Evolutionary conservation across 2,113 vertebrate genomes (phyloP).

Genomic region (Chitala chitala): DNA sequence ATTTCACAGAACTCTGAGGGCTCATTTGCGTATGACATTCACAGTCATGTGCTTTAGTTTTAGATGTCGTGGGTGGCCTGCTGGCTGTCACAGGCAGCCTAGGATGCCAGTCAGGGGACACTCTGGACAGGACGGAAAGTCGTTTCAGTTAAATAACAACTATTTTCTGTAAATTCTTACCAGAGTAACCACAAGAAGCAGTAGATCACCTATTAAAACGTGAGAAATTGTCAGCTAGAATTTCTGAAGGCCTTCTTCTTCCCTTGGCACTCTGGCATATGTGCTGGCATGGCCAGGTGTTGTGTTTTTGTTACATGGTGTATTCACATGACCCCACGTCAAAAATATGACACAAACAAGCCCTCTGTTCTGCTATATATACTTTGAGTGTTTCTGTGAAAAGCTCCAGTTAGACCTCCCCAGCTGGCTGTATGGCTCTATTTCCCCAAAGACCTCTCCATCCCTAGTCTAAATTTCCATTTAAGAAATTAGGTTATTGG

Average conservation of each 20-base stretch:
- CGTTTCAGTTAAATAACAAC: neutral
- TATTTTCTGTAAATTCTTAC: neutral
- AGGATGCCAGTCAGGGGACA: no score
- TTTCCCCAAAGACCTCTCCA: neutral
- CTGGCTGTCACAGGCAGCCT: no score
- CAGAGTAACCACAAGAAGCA: neutral
- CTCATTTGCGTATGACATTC: no score
- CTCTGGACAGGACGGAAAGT: no score
- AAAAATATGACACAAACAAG: neutral
- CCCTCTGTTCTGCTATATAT: slow-evolving; percentile 20
- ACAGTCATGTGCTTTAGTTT: no score
- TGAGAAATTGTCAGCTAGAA: no score
- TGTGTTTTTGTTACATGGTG: neutral
- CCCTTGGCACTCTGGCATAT: no score
- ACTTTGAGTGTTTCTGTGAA: neutral
- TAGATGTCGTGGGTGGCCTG: no score
- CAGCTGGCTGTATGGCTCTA: neutral
- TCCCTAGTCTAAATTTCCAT: neutral
- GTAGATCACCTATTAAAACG: neutral
- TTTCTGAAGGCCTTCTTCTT: no score
- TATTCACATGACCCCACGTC: slow-evolving; percentile 15
- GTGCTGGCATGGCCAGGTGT: slow-evolving; percentile 2
- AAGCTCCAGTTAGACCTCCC: neutral
- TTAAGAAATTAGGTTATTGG: slow-evolving; percentile 2
- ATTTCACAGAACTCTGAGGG: no score